These are phyloP conservation scores for Chymomyza caudatula DNA, from an alignment of 2,888 invertebrate genomes.

Conservation along the genomic window DNA sequence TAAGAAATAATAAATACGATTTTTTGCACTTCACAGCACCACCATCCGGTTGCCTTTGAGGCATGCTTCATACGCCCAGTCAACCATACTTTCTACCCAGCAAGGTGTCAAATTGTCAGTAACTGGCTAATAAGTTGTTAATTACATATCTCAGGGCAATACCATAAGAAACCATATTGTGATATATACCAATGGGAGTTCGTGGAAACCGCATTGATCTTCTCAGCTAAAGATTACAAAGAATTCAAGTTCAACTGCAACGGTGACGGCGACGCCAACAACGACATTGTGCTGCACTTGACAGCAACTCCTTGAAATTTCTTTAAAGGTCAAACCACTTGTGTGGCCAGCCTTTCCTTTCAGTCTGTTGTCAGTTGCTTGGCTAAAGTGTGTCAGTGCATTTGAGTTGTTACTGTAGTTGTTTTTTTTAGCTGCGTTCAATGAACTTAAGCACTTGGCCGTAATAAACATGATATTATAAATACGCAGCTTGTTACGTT, in stretches of 20 bases:
- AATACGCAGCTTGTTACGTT: conserved; percentile 55
- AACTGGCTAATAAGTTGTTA: conserved; percentile 35
- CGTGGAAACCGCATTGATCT: conserved; percentile 10
- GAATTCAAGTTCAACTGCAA: conserved; percentile 57
- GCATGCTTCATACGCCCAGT: background rate
- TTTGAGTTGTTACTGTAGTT: background rate
- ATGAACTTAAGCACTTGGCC: conserved; percentile 56
- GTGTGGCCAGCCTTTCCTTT: conserved; percentile 54
- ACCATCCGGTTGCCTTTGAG: background rate
- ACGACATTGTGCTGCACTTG: background rate
- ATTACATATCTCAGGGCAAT: conserved; percentile 38
- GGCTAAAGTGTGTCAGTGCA: conserved; percentile 70
- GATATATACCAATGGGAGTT: conserved; percentile 1
- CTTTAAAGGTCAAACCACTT: conserved; percentile 70
- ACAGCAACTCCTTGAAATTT: conserved; percentile 12
- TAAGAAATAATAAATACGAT: background rate
- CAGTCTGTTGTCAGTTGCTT: conserved; percentile 41
- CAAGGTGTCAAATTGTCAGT: background rate
- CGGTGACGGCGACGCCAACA: background rate
- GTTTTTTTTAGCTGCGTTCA: conserved; percentile 42
- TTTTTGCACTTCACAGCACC: background rate
- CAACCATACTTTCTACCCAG: conserved; percentile 1
- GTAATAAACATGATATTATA: conserved; percentile 63
- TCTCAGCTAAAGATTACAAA: background rate
- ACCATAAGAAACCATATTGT: too few relatives aligned